A percentile compares a stretch with the other conserved stretches of the same genome.
These are phyloP conservation scores for Gymnoscopelus microlampas DNA, from an alignment of 2,797 vertebrate genomes.

Conservation along the genomic window DNA sequence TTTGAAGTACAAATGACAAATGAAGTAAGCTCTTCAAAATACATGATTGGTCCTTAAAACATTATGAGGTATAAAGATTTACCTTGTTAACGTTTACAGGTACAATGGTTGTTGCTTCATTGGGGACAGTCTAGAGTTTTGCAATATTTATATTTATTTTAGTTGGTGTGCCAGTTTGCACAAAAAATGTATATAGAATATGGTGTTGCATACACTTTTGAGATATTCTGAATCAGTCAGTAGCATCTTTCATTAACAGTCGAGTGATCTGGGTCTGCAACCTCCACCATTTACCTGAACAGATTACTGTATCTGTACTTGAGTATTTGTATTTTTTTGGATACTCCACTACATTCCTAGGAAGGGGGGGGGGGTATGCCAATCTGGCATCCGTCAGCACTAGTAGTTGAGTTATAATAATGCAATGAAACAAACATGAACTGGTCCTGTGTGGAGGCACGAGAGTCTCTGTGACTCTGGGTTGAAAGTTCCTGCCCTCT, in stretches of 20 bases:
- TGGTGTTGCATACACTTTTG: no score
- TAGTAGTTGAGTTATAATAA: not conserved
- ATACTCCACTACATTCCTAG: no score
- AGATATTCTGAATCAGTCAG: no score
- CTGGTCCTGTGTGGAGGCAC: slow-evolving; percentile 5
- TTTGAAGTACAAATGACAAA: not conserved
- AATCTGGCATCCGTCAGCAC: no score
- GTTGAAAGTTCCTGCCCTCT: slow-evolving; percentile 27
- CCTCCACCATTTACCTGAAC: no score
- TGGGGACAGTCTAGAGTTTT: not conserved
- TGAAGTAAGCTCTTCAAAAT: not conserved
- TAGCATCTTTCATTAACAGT: no score
- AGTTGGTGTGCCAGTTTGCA: not conserved
- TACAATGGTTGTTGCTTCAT: not conserved
- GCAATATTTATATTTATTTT: not conserved
- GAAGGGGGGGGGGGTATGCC: no score
- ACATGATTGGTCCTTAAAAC: not conserved
- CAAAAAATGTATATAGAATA: no score
- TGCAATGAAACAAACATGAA: not conserved
- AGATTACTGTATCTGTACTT: no score
- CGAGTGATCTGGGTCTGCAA: no score
- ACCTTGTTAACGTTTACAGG: not conserved
- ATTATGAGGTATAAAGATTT: not conserved
- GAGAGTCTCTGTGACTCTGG: slow-evolving; percentile 21
- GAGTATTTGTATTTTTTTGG: no score